phyloP scores from a whole-genome alignment of 2,797 vertebrate genomes.

The Sciaenops ocellatus region DNA sequence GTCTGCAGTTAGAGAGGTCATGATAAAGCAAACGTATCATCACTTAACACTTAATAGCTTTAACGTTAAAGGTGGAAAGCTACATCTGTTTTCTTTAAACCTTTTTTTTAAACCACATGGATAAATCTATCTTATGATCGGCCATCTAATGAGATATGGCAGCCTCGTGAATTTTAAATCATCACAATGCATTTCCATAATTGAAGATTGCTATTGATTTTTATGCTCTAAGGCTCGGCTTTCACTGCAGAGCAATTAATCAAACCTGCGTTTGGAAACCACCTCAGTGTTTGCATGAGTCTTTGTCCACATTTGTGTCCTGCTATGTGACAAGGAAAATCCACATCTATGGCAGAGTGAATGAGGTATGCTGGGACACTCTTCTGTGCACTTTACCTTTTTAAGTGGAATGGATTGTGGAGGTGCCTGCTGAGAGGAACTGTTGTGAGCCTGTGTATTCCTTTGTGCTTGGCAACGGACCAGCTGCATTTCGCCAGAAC shows the following conservation, averaged over 20 bases:
- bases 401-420: slow-evolving; percentile 70
- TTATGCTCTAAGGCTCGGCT: slow-evolving; percentile 38
- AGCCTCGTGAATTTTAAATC: slow-evolving; percentile 50
- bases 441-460: slow-evolving; percentile 79
- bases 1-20: slow-evolving; percentile 1
- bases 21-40: slow-evolving; percentile 18
- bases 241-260: slow-evolving; percentile 54
- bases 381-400: slow-evolving; percentile 56
- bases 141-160: slow-evolving; percentile 38
- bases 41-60: slow-evolving; percentile 16
- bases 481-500: slow-evolving; percentile 76
- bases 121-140: slow-evolving; percentile 26
- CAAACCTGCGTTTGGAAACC: slow-evolving; percentile 33
- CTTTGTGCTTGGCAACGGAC: slow-evolving; percentile 80
- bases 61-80: neutral
- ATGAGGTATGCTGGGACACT: slow-evolving; percentile 32
- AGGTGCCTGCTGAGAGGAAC: slow-evolving; percentile 72
- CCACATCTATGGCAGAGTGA: slow-evolving; percentile 25
- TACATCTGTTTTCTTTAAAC: slow-evolving; percentile 7
- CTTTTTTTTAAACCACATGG: neutral
- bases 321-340: slow-evolving; percentile 26
- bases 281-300: slow-evolving; percentile 22
- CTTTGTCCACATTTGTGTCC: slow-evolving; percentile 31
- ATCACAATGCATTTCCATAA: slow-evolving; percentile 60
- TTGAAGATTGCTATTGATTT: slow-evolving; percentile 69